Evolutionary conservation across 2,888 invertebrate genomes (phyloP), one percentile per base, ranked within the genome.

Genomic region (Malthinus flaveolus): DNA sequence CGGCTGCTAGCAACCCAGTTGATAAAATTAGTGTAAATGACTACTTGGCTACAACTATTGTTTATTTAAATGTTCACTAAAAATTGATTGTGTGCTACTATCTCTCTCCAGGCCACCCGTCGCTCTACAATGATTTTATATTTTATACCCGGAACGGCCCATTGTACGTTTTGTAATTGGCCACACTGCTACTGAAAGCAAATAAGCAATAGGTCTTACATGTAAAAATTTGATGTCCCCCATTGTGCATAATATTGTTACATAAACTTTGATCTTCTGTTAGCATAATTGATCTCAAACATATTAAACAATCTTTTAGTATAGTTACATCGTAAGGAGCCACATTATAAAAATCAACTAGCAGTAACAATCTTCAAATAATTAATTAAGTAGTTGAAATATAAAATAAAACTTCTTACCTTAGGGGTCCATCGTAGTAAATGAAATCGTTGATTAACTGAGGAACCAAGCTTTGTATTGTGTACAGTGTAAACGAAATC

Each of bases 371-470:
- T 63, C 75, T 77, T 37, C 34, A 63, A 59, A 15, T 39, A 4
- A 44, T 56, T 23, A 8, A 36, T 13, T 31, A 23, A 54, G 13
- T n/a, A 13, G n/a, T 3, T 1, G 32, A 47, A 35, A 31, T 1
- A 33, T 7, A 35, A 1, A n/a, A 7, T 13, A 32, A 35, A 3
- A 7, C 8, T 37, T 44, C 49, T 32, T 71, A 76, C 77, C 67
- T 72, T 15, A 56, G 5, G 1, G 71, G 61, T n/a, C 75, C 77
- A 13, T 67, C 56, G 36, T 61, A 12, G 15, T 65, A 61, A 1
- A 73, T 39, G 56, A 78, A 78, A 50, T 74, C 71, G 8, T 65
- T 49, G 0, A 71, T 66, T 50, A 76, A 65, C 61, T 66, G 68
- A 4, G 71, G 66, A 3, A 65, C 70, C 34, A 77, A 49, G 32